Evolutionary conservation across 1,140 invertebrate species (phyloP), one percentile per base, ranked within the genome.

Genomic region (Diachasmimorpha longicaudata): DNA sequence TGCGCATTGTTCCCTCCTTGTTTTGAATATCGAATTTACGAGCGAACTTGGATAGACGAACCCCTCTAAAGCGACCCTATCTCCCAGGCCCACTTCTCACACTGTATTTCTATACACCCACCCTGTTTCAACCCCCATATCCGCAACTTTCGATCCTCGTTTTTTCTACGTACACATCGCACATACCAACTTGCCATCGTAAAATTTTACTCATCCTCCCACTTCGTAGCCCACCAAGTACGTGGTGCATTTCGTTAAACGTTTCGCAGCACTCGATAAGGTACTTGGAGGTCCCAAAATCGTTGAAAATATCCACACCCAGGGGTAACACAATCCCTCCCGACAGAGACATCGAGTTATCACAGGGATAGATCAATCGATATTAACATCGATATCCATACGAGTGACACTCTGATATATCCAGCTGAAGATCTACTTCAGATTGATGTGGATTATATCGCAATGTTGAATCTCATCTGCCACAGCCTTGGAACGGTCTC

Each of bases 11-110:
- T 83, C 79, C 68, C 78, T 78, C 81, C 79, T 81, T 84, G 82
- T 83, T 85, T 83, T 83, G 83, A 85, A 85, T 84, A 84, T 85
- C 81, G 75, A 79, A 85, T 84, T 85, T 85, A 85, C 79, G 83
- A 83, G 80, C 72, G 16, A 84, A 85, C 79, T 83, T 85, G 78
- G 63, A 75, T 66, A 68, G 76, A 76, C 76, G 48, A 46, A n/a
- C n/a, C 25, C 14, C n/a, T 36, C 52, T 48, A 63, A 63, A 63
- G 21, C 58, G 58, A 37, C 52, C 72, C 44, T 66, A 39, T 39
- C 21, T 36, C 52, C 21, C 14, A 4, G 39, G 21, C 36, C 42
- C 39, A 31, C 42, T 63, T 66, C 39, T 71, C 44, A 23, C 42
- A 23, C 69, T 70, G 37, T n/a, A 19, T 69, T n/a, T 48, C 37